phyloP scores from a whole-genome alignment of 2,113 vertebrate genomes.

The Nesogale talazaci region DNA sequence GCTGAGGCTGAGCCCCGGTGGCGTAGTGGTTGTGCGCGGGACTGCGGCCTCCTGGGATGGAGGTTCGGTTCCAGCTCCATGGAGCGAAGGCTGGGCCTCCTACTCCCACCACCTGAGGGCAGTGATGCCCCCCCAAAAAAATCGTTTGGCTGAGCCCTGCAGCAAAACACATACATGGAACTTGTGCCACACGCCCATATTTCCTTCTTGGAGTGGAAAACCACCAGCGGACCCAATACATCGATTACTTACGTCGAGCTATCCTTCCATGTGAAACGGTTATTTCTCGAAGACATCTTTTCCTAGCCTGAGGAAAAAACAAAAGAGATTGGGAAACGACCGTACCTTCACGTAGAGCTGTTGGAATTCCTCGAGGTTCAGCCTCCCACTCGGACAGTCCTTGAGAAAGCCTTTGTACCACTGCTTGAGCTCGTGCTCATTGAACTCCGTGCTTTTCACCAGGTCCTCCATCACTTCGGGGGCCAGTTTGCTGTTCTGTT shows the following conservation, averaged over 20 bases:
- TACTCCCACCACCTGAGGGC: too few relatives aligned
- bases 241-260: background rate
- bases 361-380: slow-evolving; percentile 93
- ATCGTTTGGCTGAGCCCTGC: background rate
- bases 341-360: slow-evolving; percentile 98
- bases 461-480: slow-evolving; percentile 99
- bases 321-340: background rate
- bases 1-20: too few relatives aligned
- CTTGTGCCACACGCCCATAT: background rate
- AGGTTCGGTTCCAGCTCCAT: too few relatives aligned
- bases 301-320: background rate
- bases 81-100: too few relatives aligned
- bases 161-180: background rate
- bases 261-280: background rate
- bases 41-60: too few relatives aligned
- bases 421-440: slow-evolving; percentile 96
- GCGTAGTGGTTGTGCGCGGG: too few relatives aligned
- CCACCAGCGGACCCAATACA: background rate
- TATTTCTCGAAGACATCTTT: background rate
- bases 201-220: background rate
- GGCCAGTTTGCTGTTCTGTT: slow-evolving; percentile 99
- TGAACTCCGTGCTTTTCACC: slow-evolving; percentile 99
- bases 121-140: too few relatives aligned
- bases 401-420: slow-evolving; percentile 96
- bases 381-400: slow-evolving; percentile 90